phyloP scores from a whole-genome alignment of 2,888 invertebrate genomes.

The Chouioia cunea region DNA sequence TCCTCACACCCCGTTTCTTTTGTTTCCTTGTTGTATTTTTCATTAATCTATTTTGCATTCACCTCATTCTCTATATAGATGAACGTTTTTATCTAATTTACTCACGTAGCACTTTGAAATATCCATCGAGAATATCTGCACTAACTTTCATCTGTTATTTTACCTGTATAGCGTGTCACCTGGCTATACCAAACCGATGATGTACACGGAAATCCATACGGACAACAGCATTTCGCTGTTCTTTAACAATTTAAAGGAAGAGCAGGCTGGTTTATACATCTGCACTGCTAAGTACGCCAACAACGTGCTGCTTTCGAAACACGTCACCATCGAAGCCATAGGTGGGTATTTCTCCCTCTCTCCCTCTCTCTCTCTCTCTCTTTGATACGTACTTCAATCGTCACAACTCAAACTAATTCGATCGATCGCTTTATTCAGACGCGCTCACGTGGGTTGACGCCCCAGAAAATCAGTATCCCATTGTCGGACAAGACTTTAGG shows the following conservation, averaged over 20 bases:
- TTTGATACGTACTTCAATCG: not conserved
- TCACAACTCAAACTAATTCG: not conserved
- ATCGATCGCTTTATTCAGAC: slow-evolving; percentile 72
- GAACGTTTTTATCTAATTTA: too few relatives aligned
- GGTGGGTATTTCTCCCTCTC: slow-evolving; percentile 68
- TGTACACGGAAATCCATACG: slow-evolving; percentile 77
- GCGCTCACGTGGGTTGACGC: slow-evolving; percentile 90
- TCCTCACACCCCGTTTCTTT: too few relatives aligned
- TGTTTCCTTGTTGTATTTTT: not conserved
- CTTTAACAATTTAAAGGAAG: slow-evolving; percentile 80
- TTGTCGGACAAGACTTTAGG: slow-evolving; percentile 80
- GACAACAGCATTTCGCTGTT: slow-evolving; percentile 80
- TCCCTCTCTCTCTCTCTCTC: not conserved
- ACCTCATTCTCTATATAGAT: not conserved
- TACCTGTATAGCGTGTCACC: slow-evolving; percentile 35
- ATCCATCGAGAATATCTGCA: not conserved
- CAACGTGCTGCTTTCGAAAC: slow-evolving; percentile 75
- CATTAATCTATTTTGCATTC: not conserved
- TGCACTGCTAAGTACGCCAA: slow-evolving; percentile 86
- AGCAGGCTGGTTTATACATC: slow-evolving; percentile 85
- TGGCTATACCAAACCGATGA: slow-evolving; percentile 67
- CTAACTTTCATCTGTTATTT: slow-evolving; percentile 13
- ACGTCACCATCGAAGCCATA: slow-evolving; percentile 80
- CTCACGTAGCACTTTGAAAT: too few relatives aligned
- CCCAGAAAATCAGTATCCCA: slow-evolving; percentile 85